phyloP scores from a whole-genome alignment of 2,797 vertebrate genomes.

The Peromyscus melanophrys region DNA sequence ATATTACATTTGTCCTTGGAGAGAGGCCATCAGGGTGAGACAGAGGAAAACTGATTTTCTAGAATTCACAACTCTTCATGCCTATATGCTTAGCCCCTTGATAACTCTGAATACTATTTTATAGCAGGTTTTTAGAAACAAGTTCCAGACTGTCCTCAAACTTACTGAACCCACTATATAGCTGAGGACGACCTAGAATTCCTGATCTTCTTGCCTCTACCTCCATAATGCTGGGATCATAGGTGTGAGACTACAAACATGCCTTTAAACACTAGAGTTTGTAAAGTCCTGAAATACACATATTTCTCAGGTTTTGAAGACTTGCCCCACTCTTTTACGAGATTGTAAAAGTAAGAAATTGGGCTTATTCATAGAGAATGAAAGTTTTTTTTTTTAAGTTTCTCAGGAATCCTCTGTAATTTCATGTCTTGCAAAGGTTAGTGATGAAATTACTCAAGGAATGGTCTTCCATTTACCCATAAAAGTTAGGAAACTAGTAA shows the following conservation, averaged over 20 bases:
- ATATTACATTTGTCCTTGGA: conserved; percentile 90
- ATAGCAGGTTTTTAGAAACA: conserved; percentile 24
- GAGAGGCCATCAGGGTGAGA: conserved; percentile 87
- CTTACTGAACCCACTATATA: not conserved
- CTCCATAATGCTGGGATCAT: not conserved
- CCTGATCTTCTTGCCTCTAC: not conserved
- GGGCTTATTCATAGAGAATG: conserved; percentile 86
- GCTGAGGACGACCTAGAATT: not conserved
- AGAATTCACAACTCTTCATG: conserved; percentile 86
- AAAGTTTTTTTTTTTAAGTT: conserved; percentile 73
- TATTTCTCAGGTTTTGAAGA: conserved; percentile 79
- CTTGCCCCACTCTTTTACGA: conserved; percentile 78
- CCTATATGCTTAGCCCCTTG: conserved; percentile 85
- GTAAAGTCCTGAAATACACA: conserved; percentile 75
- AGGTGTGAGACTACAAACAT: not conserved
- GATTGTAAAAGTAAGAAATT: conserved; percentile 83
- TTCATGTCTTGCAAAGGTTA: conserved; percentile 86
- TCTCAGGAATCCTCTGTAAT: conserved; percentile 82
- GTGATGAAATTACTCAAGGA: conserved; percentile 86
- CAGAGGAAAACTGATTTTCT: conserved; percentile 88
- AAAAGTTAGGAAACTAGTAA: not conserved
- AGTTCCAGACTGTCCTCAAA: not conserved
- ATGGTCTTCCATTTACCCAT: conserved; percentile 21
- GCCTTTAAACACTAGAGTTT: conserved; percentile 71
- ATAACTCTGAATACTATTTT: conserved; percentile 85